Percentiles rank a stretch among this genome's conserved stretches.
These are phyloP conservation scores for Cephus rjabovi DNA, from an alignment of 2,888 invertebrate genomes.

Conservation along the genomic window DNA sequence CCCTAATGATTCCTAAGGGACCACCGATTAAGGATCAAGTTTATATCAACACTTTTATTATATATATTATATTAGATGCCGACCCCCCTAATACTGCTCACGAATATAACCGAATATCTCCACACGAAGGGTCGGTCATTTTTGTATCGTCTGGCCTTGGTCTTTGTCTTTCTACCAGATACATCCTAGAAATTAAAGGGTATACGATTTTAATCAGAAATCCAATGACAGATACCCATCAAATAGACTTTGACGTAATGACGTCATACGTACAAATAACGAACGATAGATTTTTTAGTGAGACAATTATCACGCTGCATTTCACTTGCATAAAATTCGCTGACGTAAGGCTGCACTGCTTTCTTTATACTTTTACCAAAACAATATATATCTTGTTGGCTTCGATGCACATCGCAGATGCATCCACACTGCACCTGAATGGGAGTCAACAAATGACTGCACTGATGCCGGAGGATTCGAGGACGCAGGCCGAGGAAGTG, in stretches of 20 bases:
- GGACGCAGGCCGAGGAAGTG: conserved; percentile 91
- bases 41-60: neutral
- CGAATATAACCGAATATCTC: neutral
- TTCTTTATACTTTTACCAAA: neutral
- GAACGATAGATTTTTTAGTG: neutral
- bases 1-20: neutral
- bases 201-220: neutral
- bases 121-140: neutral
- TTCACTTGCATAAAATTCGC: conserved; percentile 4
- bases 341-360: neutral
- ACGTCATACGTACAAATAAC: neutral
- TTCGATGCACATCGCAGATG: conserved; percentile 72
- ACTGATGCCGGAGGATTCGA: conserved; percentile 78
- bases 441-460: conserved; percentile 90
- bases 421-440: conserved; percentile 88
- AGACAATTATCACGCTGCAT: neutral
- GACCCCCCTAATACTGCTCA: neutral
- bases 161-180: neutral
- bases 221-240: neutral
- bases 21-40: neutral
- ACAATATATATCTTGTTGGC: conserved; percentile 4
- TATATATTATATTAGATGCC: neutral
- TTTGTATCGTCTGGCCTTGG: neutral
- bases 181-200: neutral
- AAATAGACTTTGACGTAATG: neutral